These are phyloP conservation scores for Asbolus verrucosus DNA, from an alignment of 1,140 invertebrate species.

Conservation along the genomic window DNA sequence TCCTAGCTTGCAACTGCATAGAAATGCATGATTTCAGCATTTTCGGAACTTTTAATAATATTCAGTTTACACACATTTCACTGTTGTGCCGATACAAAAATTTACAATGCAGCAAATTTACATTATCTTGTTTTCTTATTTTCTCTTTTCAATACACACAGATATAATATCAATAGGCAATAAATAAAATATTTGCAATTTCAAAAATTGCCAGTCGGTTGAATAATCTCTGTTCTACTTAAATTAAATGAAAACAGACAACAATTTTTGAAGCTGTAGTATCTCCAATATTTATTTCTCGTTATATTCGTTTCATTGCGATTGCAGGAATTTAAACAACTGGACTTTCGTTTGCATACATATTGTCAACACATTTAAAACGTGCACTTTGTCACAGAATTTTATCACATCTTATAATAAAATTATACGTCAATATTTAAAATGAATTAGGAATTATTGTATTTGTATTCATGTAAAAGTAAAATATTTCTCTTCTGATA, in stretches of 20 bases:
- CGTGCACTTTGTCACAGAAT: not conserved
- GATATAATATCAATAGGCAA: not conserved
- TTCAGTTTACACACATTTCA: too few relatives aligned
- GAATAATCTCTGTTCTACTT: slow-evolving; percentile 22
- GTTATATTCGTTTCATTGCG: slow-evolving; percentile 27
- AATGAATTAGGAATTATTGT: too few relatives aligned
- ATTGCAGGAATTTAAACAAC: not conserved
- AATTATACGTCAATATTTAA: too few relatives aligned
- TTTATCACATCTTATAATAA: not conserved
- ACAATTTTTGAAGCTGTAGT: slow-evolving; percentile 18
- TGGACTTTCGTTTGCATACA: not conserved
- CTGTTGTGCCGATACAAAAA: too few relatives aligned
- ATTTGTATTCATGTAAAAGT: too few relatives aligned
- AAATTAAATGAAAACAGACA: slow-evolving; percentile 35
- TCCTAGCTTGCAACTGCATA: too few relatives aligned
- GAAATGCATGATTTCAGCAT: too few relatives aligned
- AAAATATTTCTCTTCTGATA: not conserved
- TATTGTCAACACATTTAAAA: not conserved
- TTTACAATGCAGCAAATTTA: too few relatives aligned
- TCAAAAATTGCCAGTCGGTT: slow-evolving; percentile 25
- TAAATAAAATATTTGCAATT: slow-evolving; percentile 32
- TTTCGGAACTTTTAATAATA: too few relatives aligned
- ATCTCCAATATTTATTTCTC: slow-evolving; percentile 31
- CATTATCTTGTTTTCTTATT: not conserved
- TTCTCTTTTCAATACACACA: slow-evolving; percentile 14